Base-by-base conservation (phyloP, 2,113 vertebrate species). In the Ramphastos sulfuratus region DNA sequence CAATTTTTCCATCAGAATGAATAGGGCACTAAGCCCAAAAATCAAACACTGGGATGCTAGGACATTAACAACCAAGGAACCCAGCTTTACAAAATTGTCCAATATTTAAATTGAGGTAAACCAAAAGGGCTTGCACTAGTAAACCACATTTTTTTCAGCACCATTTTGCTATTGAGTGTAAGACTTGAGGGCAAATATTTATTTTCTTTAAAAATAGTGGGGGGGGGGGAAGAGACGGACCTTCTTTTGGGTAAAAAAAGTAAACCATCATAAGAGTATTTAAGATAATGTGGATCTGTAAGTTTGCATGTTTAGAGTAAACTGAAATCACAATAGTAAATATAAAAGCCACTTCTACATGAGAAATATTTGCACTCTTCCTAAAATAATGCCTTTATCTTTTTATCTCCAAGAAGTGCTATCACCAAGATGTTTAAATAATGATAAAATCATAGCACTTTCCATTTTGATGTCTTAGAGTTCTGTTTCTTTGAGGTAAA, bases 401-500 rank as follows among this genome's bases (percentile, higher is more conserved):
- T 86, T 52, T 75, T 31, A 52, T 72, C 6, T 78, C 11, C 16
- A 54, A 61, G 25, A 85, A 83, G 50, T 31, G 30, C 33, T 76
- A 24, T 35, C 70, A 65, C 7, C 56, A 88, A 89, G 56, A 55
- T 35, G 25, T 37, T 65, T 50, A 82, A 70, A 1, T 76, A 27
- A 90, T 81, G 82, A 65, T 71, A 92, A 80, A 97, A 84, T 71
- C 2, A 20, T 59, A 90, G 6, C 8, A 77, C 20, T 90, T 87
- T 50, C 28, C 20, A 46, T 78, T 75, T 60, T 59, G 28, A 58
- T 64, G 14, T 65, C 33, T 87, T 82, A 81, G 88, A 71, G 15
- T 70, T 55, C n/a, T 72, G n/a, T 72, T 72, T 82, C 31, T 93
- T 85, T 87, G 18, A 86, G 93, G 60, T 31, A 84, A 93, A 85